phyloP scores from a whole-genome alignment of 2,888 invertebrate species.

The Synanthedon myopaeformis region DNA sequence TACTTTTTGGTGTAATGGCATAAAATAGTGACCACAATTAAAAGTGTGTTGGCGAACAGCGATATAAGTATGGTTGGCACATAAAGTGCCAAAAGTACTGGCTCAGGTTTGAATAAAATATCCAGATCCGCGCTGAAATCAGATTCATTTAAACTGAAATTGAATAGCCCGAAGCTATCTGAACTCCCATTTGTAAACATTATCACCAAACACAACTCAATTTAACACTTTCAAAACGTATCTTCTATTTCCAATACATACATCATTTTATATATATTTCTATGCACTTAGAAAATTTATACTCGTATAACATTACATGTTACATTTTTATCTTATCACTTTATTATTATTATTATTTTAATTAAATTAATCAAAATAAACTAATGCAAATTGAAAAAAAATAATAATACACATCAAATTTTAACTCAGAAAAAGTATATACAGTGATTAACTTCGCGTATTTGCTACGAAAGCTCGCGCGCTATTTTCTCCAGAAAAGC shows the following conservation, averaged over 20 bases:
- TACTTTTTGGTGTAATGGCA: slow-evolving; percentile 78
- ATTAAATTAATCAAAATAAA: too few relatives aligned
- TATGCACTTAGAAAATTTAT: not conserved
- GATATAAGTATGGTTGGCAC: slow-evolving; percentile 74
- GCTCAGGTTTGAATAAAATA: slow-evolving; percentile 53
- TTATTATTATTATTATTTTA: not conserved
- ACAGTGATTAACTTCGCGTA: too few relatives aligned
- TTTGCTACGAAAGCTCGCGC: too few relatives aligned
- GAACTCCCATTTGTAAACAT: slow-evolving; percentile 19
- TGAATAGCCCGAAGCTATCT: slow-evolving; percentile 11
- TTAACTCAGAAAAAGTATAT: too few relatives aligned
- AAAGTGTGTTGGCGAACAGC: slow-evolving; percentile 73
- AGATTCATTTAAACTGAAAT: slow-evolving; percentile 23
- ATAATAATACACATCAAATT: too few relatives aligned
- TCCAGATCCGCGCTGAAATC: slow-evolving; percentile 39
- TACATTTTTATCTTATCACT: not conserved
- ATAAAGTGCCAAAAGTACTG: slow-evolving; percentile 72
- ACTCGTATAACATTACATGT: not conserved
- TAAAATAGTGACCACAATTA: slow-evolving; percentile 76
- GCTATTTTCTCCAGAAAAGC: too few relatives aligned
- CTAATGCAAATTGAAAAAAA: too few relatives aligned
- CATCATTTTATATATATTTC: not conserved
- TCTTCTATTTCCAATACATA: not conserved
- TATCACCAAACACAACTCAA: slow-evolving; percentile 1
- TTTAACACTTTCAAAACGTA: not conserved